Evolutionary conservation across 2,113 vertebrate genomes (phyloP), one percentile per base, ranked within the genome.

Genomic region (Delphinus delphis): DNA sequence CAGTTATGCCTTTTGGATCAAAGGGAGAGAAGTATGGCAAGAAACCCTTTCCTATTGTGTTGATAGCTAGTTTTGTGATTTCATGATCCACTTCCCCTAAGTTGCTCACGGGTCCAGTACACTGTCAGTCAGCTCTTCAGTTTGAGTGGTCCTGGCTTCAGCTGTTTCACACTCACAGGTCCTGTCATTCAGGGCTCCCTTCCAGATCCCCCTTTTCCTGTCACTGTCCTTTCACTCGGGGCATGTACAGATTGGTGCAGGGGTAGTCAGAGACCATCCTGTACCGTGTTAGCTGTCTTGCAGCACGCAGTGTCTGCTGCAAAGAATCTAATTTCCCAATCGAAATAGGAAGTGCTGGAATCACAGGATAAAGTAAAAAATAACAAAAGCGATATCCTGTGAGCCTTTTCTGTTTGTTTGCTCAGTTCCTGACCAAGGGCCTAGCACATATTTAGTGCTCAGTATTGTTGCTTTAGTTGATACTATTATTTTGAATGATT

Each of bases 81-180:
- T n/a, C 53, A 7, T 20, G 44, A 17, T 11, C 55, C 9, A 0
- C 41, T 26, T 28, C n/a, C 31, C 70, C 25, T 31, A 2, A 26
- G 3, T 0, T 9, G 36, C n/a, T 12, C 5, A 0, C 8, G 0
- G 1, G 41, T 11, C 23, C 67, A 4, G 6, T 2, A 0, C 3
- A 1, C 55, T 20, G 4, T 13, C 12, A 4, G 1, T 41, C 20
- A 13, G n/a, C 5, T 53, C 11, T 13, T 84, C 58, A 38, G 1
- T 44, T 2, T 28, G 79, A 47, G 23, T 13, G 58, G 47, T 5
- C 41, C 77, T 41, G 31, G 38, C 53, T 55, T 28, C 13, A 38
- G 36, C 82, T 8, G 3, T 28, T 55, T 10, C 60, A 21, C 10
- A 5, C 20, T 55, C 8, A 33, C 23, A 21, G 28, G 50, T 31